A percentile compares a stretch with the other conserved stretches of the same genome.
Conservation (phyloP, 2,113 vertebrate genomes). For the cattle (Bos taurus) region DNA sequence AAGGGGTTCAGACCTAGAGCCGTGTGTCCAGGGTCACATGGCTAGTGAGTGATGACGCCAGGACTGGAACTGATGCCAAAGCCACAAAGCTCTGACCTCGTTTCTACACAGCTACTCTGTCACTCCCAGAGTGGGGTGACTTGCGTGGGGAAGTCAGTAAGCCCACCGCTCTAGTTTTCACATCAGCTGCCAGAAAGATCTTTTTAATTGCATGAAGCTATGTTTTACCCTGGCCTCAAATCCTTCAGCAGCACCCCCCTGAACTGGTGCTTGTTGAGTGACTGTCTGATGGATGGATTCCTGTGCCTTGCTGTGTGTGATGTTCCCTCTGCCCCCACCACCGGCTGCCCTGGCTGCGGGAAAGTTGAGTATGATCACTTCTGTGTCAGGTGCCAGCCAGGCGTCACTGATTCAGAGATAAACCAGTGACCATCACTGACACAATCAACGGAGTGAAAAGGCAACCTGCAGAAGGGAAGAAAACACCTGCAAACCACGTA, state of each 20-base stretch:
- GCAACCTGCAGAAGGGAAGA: not conserved
- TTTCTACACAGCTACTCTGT: not conserved
- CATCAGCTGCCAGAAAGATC: not conserved
- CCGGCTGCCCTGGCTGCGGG: not conserved
- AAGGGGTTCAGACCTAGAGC: not conserved
- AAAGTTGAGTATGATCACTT: too few relatives aligned
- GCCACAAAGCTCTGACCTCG: not conserved
- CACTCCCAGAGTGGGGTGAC: not conserved
- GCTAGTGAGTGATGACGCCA: fast-evolving
- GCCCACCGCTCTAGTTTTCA: not conserved
- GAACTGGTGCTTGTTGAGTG: not conserved
- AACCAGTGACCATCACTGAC: not conserved
- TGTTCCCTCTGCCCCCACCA: not conserved
- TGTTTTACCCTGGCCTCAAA: fast-evolving
- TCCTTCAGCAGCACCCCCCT: not conserved
- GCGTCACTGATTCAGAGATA: not conserved
- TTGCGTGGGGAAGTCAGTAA: not conserved
- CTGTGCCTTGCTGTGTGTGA: not conserved
- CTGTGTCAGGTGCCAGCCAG: not conserved
- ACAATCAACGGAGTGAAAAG: not conserved
- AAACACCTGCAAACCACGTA: not conserved
- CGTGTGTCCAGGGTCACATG: not conserved
- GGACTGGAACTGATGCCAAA: not conserved
- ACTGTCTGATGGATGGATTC: not conserved
- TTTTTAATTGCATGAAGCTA: fast-evolving